These are phyloP conservation scores for Eupithecia pulchellata DNA, from an alignment of 2,888 invertebrate species.

Conservation along the genomic window DNA sequence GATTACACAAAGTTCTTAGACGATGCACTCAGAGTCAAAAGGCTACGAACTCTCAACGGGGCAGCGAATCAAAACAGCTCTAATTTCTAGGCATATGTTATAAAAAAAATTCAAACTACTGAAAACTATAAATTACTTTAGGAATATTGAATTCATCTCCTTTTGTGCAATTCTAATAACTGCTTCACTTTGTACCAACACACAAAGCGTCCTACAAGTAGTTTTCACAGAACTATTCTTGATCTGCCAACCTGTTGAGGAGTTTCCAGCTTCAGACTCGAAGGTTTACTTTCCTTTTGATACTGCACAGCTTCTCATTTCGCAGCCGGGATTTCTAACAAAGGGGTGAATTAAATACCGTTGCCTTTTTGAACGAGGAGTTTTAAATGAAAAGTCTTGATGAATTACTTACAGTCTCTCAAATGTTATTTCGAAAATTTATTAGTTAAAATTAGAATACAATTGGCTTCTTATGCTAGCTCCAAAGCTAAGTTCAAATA, in stretches of 20 bases:
- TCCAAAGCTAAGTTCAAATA: too few relatives aligned
- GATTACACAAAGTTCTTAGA: too few relatives aligned
- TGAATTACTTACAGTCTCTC: background rate
- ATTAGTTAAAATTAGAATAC: background rate
- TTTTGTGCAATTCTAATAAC: background rate
- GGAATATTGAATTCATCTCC: background rate
- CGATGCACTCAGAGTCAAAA: too few relatives aligned
- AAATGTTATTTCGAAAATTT: background rate
- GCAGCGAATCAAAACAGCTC: too few relatives aligned
- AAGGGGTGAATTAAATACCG: slow-evolving; percentile 42
- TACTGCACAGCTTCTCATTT: slow-evolving; percentile 45
- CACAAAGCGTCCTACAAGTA: background rate
- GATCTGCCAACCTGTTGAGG: slow-evolving; percentile 33
- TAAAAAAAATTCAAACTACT: too few relatives aligned
- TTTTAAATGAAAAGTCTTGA: slow-evolving; percentile 1
- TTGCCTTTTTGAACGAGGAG: slow-evolving; percentile 3
- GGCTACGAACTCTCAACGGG: too few relatives aligned
- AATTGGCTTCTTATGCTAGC: too few relatives aligned
- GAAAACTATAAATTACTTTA: too few relatives aligned
- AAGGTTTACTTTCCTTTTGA: slow-evolving; percentile 40
- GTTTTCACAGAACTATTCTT: background rate
- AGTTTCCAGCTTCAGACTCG: slow-evolving; percentile 16
- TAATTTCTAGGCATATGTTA: too few relatives aligned
- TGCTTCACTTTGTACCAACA: background rate
- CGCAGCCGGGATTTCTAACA: slow-evolving; percentile 33